These are phyloP conservation scores for Percina caprodes DNA, from an alignment of 2,113 vertebrate genomes.

Conservation along the genomic window DNA sequence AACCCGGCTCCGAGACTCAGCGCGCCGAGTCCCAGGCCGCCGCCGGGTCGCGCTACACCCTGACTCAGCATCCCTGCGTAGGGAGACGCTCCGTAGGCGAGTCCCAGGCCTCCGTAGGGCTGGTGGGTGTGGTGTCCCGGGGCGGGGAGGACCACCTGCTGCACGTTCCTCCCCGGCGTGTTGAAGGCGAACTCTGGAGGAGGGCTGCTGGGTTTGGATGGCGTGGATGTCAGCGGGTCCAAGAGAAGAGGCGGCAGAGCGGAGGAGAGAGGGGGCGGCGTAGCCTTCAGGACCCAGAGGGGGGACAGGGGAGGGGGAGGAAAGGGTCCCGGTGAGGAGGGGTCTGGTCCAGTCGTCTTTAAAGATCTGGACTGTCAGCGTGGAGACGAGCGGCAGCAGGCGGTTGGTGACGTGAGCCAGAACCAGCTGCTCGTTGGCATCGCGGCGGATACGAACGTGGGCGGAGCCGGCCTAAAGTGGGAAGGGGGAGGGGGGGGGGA, in stretches of 20 bases:
- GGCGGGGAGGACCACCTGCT: constrained; percentile 86
- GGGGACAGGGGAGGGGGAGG: constrained; percentile 75
- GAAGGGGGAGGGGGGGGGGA: background rate
- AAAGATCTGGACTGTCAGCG: constrained; percentile 96
- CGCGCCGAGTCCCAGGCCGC: constrained; percentile 54
- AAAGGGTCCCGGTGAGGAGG: constrained; percentile 86
- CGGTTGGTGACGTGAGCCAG: constrained; percentile 97
- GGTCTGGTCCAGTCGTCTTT: constrained; percentile 97
- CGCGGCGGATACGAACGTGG: constrained; percentile 95
- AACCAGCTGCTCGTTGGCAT: constrained; percentile 98
- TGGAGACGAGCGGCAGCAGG: constrained; percentile 90
- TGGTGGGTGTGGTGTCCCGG: constrained; percentile 81
- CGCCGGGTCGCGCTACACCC: constrained; percentile 80
- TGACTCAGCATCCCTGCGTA: constrained; percentile 84
- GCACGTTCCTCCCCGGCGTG: constrained; percentile 90
- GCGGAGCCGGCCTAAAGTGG: constrained; percentile 92
- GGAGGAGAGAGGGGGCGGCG: constrained; percentile 74
- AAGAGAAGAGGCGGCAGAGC: constrained; percentile 73
- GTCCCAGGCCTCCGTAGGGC: constrained; percentile 86
- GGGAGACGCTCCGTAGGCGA: constrained; percentile 84
- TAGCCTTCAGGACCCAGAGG: constrained; percentile 86
- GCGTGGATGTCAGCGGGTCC: constrained; percentile 92
- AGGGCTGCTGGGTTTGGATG: constrained; percentile 90
- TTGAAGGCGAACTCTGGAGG: constrained; percentile 96
- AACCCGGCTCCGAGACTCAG: constrained; percentile 59